Percentiles rank a stretch among this genome's conserved stretches.
Evolutionary conservation across 2,113 vertebrate species (phyloP).

Genomic region (Campylomormyrus tamandua): DNA sequence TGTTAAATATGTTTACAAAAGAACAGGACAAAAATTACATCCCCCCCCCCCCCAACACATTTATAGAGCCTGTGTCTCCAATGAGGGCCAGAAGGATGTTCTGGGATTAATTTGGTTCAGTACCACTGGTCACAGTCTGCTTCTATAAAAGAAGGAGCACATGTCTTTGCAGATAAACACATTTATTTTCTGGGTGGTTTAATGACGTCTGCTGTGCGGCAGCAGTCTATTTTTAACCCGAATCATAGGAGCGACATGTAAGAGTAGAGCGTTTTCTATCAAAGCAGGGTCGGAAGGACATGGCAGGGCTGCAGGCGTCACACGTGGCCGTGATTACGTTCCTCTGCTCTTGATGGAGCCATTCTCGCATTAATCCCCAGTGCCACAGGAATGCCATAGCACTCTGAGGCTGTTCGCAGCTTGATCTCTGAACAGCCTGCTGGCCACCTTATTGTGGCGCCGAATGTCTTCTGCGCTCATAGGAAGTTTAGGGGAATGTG

Average conservation of each 20-base stretch:
- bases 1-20: not conserved
- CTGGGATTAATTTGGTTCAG: not conserved
- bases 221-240: conserved; percentile 3
- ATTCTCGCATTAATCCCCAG: not conserved
- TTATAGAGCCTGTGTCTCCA: not conserved
- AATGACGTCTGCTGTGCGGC: not conserved
- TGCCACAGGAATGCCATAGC: not conserved
- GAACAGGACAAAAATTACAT: not conserved
- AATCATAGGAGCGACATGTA: not conserved
- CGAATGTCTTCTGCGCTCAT: not conserved
- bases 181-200: conserved; percentile 6
- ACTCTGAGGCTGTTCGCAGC: no score
- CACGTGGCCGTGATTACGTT: not conserved
- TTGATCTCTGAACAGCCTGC: not conserved
- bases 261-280: not conserved
- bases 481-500: not conserved
- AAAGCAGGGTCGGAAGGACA: not conserved
- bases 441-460: not conserved
- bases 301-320: not conserved
- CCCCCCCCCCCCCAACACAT: no score
- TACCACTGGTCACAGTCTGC: not conserved
- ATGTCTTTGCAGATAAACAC: conserved; percentile 6
- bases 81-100: not conserved
- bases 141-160: not conserved
- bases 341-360: not conserved